Base-by-base conservation (phyloP, 1,140 invertebrate genomes). In the Pectinophora gossypiella region DNA sequence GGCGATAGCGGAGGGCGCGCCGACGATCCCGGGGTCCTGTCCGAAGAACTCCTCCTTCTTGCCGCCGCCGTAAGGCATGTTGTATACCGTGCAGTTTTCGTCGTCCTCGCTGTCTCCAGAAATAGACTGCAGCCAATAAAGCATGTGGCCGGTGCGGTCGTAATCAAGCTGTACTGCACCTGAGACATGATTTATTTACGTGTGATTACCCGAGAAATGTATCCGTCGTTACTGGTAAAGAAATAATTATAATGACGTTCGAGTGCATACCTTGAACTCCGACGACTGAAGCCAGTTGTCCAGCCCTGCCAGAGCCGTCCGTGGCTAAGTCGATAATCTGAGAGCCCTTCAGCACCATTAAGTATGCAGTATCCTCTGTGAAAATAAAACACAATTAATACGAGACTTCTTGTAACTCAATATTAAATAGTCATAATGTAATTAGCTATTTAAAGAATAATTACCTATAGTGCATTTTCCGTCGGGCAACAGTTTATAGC, bases 281-380 rank as follows among this genome's bases (percentile, higher is more conserved):
- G 21, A 98, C 95, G 3, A 99, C 92, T 0, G 98, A 96, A 2
- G 95, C 94, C 45, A 98, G 87, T 55, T 93, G 93, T 4, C 96
- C 95, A 22, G 92, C 93, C 51, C 92, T 91, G 10, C 90, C 91
- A 51, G 95, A 94, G 0, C 95, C 94, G 16, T 90, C 93, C 0
- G 96, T 69, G 2, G 93, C 92, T 19, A 97, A 84, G 70, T 98
- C 96, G 0, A 98, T 90, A 27, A 98, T 95, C 72, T 98, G 96
- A 0, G 93, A 93, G 32, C 95, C 95, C 68, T 96, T 94, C 64
- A 99, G 92, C 0, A 99, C 92, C 92, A 99, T 94, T 22, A 99
- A 79, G 78, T 96, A 98, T 0, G 96, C 91, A 5, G 89, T 92
- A 68, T 98, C 96, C 76, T 96, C 96, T 89, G 77, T n/a, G 82